Evolutionary conservation across 2,888 invertebrate genomes (phyloP), one percentile per base, ranked within the genome.

Genomic region (Nudaria mundana): DNA sequence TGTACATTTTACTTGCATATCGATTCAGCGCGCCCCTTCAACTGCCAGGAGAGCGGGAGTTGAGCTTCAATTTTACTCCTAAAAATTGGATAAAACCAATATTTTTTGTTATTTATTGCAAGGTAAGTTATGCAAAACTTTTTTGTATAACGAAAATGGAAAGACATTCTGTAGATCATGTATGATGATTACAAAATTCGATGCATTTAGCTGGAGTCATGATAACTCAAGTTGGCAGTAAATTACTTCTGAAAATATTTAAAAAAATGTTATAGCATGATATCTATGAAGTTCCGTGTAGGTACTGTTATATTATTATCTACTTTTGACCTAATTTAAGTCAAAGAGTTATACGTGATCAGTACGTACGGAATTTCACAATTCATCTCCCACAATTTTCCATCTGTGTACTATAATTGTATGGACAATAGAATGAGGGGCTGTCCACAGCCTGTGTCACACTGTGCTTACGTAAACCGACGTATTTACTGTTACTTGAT

Each of bases 1-100:
- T 70, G 72, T 75, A 67, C 66, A 72, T 70, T 78, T 72, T 66
- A 74, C 77, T 76, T 78, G 82, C 77, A 77, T 86, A 86, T 86
- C 82, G 86, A 86, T 86, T 81, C 57, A 62, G 66, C 67, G 63
- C 71, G 71, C 76, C 67, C 71, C 64, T 70, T 30, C 60, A 64
- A 56, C 63, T 56, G 64, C 50, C 56, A 61, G 66, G 62, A 65
- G 67, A 26, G 38, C 33, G 39, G 45, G 40, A 41, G 32, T 40
- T 44, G 65, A 73, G 71, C 73, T 71, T 18, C 28, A 11, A 22
- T 71, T n/a, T 71, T 69, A 69, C 69, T 66, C 65, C 66, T 72
- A 73, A 71, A 74, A 71, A 71, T 76, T 71, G 73, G 73, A 75
- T 76, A 71, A 73, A 71, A 66, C 71, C 67, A 71, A 71, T 45